phyloP scores from a whole-genome alignment of 1,140 invertebrate species.

The Drosophila guanche region DNA sequence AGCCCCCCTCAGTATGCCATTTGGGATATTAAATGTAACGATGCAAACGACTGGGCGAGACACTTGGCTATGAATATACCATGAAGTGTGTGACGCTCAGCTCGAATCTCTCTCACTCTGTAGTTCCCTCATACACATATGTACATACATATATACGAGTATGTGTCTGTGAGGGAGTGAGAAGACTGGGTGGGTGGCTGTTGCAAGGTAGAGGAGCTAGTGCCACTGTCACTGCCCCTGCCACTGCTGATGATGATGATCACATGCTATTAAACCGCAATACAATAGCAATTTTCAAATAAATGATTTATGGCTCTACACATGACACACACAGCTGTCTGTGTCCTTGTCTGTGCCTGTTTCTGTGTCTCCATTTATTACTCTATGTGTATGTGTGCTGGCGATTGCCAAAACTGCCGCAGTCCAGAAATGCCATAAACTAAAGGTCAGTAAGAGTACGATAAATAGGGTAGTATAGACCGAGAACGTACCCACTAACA shows the following conservation, averaged over 20 bases:
- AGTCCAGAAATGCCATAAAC: conserved; percentile 58
- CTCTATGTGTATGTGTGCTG: conserved; percentile 6
- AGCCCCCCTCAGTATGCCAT: conserved; percentile 40
- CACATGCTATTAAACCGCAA: conserved; percentile 80
- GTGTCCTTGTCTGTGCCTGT: conserved; percentile 2
- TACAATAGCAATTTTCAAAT: conserved; percentile 81
- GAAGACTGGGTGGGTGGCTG: background rate
- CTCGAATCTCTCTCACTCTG: background rate
- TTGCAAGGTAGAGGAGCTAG: conserved; percentile 5
- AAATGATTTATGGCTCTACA: conserved; percentile 76
- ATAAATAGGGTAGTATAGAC: background rate
- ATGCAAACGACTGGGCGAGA: conserved; percentile 51
- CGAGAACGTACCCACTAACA: too few species aligned
- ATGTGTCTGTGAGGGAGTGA: background rate
- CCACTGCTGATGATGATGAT: conserved; percentile 67
- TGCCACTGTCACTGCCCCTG: background rate
- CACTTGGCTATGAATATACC: conserved; percentile 64
- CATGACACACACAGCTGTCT: conserved; percentile 54
- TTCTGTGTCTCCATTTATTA: too few species aligned
- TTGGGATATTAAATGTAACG: conserved; percentile 75
- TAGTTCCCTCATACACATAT: background rate
- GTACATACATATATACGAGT: too few species aligned
- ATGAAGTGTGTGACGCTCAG: conserved; percentile 52
- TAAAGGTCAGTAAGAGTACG: conserved; percentile 26
- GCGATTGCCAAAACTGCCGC: conserved; percentile 55